Evolutionary conservation across 2,113 vertebrate species (phyloP), one percentile per base, ranked within the genome.

Genomic region (Megaleporinus macrocephalus): DNA sequence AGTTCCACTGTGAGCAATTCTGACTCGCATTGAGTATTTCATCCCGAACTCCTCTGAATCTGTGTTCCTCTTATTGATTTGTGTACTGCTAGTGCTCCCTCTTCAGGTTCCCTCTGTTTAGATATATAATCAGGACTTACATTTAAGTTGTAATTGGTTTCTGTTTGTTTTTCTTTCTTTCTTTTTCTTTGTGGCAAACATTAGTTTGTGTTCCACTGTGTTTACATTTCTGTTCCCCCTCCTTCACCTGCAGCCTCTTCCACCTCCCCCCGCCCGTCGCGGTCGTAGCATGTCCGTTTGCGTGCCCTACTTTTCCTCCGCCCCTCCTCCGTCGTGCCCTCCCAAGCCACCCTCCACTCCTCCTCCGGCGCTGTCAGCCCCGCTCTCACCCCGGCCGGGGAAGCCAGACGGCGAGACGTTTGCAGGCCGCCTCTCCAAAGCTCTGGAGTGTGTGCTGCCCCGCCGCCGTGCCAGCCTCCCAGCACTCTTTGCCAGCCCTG

Each of bases 201-300:
- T 83, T n/a, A 66, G 41, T 80, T 69, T 3, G 44, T 73, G 57
- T 53, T 76, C 69, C 69, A 73, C 57, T 41, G 47, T 55, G 73
- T 76, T 84, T 84, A 85, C 82, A 65, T 68, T 81, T 85, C 57
- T 41, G 51, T 84, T 82, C 79, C 79, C 79, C 82, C 77, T 79
- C 73, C 80, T 79, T 61, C 65, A 77, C 84, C 89, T 79, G 51
- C 93, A 92, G 92, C 88, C 89, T 78, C 84, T 68, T 82, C 79
- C 79, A 53, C 78, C 85, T 94, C 85, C 79, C 62, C 94, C 89
- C 86, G 92, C 89, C 87, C 96, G 91, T 90, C 95, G 95, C 94
- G 95, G 94, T 94, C 95, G 96, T 98, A 99, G 98, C 97, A 98
- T 99, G 97, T 98, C 96, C 79, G 91, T 99, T 94, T 98, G 96